A percentile compares a stretch with the other conserved stretches of the same genome.
phyloP scores from a whole-genome alignment of 1,140 invertebrate genomes.

The Gerris buenoi region DNA sequence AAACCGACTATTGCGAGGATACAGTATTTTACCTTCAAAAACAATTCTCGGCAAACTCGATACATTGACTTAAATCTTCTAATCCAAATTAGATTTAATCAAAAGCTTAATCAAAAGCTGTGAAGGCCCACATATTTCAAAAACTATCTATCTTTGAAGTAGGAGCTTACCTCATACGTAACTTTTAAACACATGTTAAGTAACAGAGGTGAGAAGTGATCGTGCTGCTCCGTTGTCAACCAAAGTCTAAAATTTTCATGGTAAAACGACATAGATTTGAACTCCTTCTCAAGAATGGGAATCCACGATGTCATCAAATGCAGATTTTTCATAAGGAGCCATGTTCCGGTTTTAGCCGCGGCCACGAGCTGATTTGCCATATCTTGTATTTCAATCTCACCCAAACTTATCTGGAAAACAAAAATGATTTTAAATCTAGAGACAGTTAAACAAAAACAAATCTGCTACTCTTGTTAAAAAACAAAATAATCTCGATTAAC shows the following conservation, averaged over 20 bases:
- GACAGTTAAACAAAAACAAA: too few species aligned
- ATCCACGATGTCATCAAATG: constrained; percentile 72
- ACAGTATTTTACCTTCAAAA: too few species aligned
- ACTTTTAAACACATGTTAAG: constrained; percentile 60
- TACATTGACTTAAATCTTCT: too few species aligned
- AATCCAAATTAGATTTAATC: too few species aligned
- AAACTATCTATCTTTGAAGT: too few species aligned
- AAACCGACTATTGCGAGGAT: too few species aligned
- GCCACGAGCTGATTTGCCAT: constrained; percentile 32
- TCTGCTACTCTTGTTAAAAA: too few species aligned
- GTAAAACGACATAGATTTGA: constrained; percentile 41
- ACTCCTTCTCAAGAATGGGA: constrained; percentile 51
- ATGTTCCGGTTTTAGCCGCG: constrained; percentile 41
- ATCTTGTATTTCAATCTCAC: constrained; percentile 48
- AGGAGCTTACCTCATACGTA: constrained; percentile 65
- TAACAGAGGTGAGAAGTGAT: constrained; percentile 45
- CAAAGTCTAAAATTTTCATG: constrained; percentile 47
- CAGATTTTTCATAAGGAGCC: constrained; percentile 75
- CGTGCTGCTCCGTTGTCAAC: constrained; percentile 55
- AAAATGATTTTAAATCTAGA: too few species aligned
- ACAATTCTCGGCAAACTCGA: too few species aligned
- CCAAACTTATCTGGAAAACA: constrained; percentile 61
- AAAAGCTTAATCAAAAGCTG: too few species aligned
- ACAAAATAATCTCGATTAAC: too few species aligned
- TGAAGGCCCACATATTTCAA: too few species aligned